A percentile compares a stretch with the other conserved stretches of the same genome.
Conservation (phyloP, 2,888 invertebrate genomes). For the Helleia helle region DNA sequence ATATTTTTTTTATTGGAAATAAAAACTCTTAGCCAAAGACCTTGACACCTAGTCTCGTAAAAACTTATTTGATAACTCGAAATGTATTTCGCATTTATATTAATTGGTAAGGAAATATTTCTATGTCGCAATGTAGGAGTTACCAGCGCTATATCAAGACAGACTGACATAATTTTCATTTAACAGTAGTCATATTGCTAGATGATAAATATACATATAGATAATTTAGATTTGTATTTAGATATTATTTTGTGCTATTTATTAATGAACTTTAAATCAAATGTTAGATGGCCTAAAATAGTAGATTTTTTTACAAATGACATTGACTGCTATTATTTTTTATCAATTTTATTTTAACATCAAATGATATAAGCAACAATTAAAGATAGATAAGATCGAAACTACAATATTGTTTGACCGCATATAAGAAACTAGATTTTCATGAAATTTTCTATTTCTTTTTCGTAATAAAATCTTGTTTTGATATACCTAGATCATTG, state of each 20-base stretch:
- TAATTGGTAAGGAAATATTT: conserved; percentile 23
- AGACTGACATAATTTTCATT: conserved; percentile 36
- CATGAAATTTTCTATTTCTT: no score
- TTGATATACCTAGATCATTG: no score
- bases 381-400: no score
- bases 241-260: conserved; percentile 11
- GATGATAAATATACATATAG: conserved; percentile 21
- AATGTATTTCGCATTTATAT: conserved; percentile 50
- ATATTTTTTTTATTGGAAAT: conserved; percentile 21
- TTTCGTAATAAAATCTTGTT: no score
- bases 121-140: conserved; percentile 36
- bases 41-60: conserved; percentile 55
- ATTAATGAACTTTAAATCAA: background rate
- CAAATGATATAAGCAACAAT: no score
- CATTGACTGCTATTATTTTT: no score
- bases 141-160: conserved; percentile 52
- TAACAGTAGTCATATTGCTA: conserved; percentile 28
- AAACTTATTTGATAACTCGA: no score
- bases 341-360: conserved; percentile 1
- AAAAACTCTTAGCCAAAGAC: conserved; percentile 56
- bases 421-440: no score
- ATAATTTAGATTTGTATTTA: conserved; percentile 20
- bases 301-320: no score
- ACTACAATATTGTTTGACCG: no score
- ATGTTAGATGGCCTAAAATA: conserved; percentile 2